Conservation (phyloP, 2,888 invertebrate genomes). For the Syrphus vitripennis region DNA sequence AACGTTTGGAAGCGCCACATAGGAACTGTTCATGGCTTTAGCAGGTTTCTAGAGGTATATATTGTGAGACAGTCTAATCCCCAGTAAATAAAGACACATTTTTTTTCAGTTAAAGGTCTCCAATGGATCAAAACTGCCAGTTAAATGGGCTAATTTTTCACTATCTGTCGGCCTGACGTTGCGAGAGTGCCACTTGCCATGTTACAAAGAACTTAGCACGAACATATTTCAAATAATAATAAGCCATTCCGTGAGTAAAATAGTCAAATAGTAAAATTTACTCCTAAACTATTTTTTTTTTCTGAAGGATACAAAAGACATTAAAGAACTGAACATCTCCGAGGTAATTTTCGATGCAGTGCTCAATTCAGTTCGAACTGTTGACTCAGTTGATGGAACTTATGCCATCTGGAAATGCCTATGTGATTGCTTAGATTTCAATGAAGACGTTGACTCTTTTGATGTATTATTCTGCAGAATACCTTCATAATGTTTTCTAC, state of each 20-base stretch:
- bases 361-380: conserved; percentile 74
- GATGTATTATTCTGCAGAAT: conserved; percentile 69
- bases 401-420: conserved; percentile 77
- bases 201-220: conserved; percentile 77
- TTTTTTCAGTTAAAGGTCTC: conserved; percentile 65
- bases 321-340: conserved; percentile 77
- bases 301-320: conserved; percentile 73
- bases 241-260: conserved; percentile 74
- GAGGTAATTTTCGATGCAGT: conserved; percentile 78
- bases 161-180: conserved; percentile 78
- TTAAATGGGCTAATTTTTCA: conserved; percentile 75
- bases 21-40: conserved; percentile 77
- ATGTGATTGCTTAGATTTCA: conserved; percentile 76
- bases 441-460: conserved; percentile 73
- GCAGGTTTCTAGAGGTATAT: conserved; percentile 75
- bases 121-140: conserved; percentile 26
- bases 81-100: neutral
- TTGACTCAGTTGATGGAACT: conserved; percentile 73
- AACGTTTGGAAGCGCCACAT: conserved; percentile 77
- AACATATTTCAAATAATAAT: conserved; percentile 76
- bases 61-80: neutral
- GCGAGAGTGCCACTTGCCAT: conserved; percentile 75
- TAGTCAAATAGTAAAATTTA: neutral
- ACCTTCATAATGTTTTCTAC: neutral
- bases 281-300: neutral